Evolutionary conservation across 2,888 invertebrate species (phyloP).

Genomic region (Orthosia gracilis): DNA sequence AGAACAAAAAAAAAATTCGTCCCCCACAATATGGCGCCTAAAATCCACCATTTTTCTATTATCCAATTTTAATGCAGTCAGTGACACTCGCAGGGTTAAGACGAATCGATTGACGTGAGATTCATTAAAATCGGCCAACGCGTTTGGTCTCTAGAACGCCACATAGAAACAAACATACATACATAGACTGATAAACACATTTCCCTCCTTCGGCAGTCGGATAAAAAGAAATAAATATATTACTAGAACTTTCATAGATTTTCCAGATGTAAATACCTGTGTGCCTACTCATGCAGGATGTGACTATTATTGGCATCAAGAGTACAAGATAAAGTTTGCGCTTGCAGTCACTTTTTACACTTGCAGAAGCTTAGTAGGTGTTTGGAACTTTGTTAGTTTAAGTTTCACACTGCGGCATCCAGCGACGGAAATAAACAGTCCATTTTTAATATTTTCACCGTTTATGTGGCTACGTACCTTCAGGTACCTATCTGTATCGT

Average conservation of each 20-base stretch:
- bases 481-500: not conserved
- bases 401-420: not conserved
- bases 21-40: too few relatives aligned
- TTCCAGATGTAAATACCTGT: not conserved
- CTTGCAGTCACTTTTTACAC: slow-evolving; percentile 6
- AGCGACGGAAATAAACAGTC: not conserved
- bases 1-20: too few relatives aligned
- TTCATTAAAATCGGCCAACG: too few relatives aligned
- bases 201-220: too few relatives aligned
- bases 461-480: not conserved
- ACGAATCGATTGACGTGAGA: too few relatives aligned
- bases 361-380: not conserved
- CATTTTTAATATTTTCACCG: not conserved
- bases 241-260: not conserved
- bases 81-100: too few relatives aligned
- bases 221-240: too few relatives aligned
- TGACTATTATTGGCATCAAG: slow-evolving; percentile 18
- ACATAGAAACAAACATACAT: too few relatives aligned
- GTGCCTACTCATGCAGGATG: not conserved
- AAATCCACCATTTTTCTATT: too few relatives aligned
- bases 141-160: too few relatives aligned
- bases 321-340: slow-evolving; percentile 9
- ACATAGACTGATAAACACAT: too few relatives aligned
- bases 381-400: not conserved
- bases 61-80: too few relatives aligned